A percentile compares a stretch with the other conserved stretches of the same genome.
phyloP scores from a whole-genome alignment of 2,888 invertebrate species.

The Cordilura impudica region DNA sequence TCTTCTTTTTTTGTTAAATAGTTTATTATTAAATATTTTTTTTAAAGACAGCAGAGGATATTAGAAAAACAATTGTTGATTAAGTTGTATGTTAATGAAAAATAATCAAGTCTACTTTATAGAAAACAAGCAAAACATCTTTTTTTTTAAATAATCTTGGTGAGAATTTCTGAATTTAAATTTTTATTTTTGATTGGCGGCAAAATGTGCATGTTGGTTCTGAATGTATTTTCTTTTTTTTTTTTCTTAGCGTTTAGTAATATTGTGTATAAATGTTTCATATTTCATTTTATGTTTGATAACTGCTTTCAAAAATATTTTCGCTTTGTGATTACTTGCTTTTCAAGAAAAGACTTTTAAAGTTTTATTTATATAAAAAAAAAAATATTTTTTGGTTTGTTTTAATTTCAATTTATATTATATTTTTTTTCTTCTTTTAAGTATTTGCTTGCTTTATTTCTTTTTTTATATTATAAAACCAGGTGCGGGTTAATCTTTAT shows the following conservation, averaged over 20 bases:
- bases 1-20: conserved; percentile 22
- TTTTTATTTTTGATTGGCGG: no score
- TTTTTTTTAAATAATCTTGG: conserved; percentile 10
- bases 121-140: not conserved
- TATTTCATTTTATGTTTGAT: not conserved
- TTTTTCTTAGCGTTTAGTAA: not conserved
- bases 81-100: not conserved
- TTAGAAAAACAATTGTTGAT: not conserved
- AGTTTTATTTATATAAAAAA: not conserved
- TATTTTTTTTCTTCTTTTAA: conserved; percentile 4
- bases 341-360: not conserved
- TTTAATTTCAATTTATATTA: not conserved
- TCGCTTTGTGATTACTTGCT: conserved; percentile 2
- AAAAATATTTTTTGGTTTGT: not conserved
- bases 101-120: not conserved
- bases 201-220: not conserved
- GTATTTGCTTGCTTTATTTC: not conserved
- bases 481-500: conserved; percentile 47
- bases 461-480: conserved; percentile 30
- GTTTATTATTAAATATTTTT: conserved; percentile 32
- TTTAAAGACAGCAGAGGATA: conserved; percentile 26
- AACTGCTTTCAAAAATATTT: not conserved
- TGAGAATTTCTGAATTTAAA: not conserved
- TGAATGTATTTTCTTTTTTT: not conserved
- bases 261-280: conserved; percentile 41